Evolutionary conservation across 2,888 invertebrate species (phyloP), one percentile per base, ranked within the genome.

Genomic region (Lasioglossum figueresi): DNA sequence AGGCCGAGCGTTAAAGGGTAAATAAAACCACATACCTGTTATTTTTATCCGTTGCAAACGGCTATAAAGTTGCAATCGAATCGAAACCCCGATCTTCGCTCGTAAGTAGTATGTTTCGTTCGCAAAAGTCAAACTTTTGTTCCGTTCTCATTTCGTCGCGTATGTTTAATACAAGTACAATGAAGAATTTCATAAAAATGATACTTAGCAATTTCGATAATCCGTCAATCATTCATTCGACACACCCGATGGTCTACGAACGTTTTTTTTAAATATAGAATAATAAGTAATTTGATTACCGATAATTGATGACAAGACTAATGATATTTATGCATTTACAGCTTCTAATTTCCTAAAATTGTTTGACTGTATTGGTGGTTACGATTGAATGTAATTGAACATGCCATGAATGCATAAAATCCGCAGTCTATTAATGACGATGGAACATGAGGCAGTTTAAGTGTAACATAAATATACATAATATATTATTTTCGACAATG

Each of bases 81-180:
- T 23, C 34, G 10, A 6, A 19, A 63, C 16, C 34, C 34, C 34
- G 66, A 37, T 34, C 34, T 34, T 19, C 34, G 2, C 34, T 31
- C 34, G 10, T 66, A 85, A 75, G 79, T 75, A 19, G 52, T 43
- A 71, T 73, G n/a, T 68, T 73, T 68, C 59, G 59, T 73, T 68
- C 71, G 23, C 10, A 63, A 59, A 82, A 43, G 19, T 76, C 16
- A 40, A 79, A 79, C 31, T 45, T 31, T 34, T 37, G 16, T 68
- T 45, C 27, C 31, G 27, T 27, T 81, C n/a, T 66, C 19, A 23
- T 40, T 56, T n/a, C 52, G 16, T 12, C 52, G 66, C 43, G 37
- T 27, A 82, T 37, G 27, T 40, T 63, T 56, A 16, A 31, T 45
- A 72, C 45, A 6, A 56, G 4, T 31, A 27, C 14, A 59, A 14